Conservation (phyloP, 1,140 invertebrate genomes). For the Bombus haemorrhoidalis region DNA sequence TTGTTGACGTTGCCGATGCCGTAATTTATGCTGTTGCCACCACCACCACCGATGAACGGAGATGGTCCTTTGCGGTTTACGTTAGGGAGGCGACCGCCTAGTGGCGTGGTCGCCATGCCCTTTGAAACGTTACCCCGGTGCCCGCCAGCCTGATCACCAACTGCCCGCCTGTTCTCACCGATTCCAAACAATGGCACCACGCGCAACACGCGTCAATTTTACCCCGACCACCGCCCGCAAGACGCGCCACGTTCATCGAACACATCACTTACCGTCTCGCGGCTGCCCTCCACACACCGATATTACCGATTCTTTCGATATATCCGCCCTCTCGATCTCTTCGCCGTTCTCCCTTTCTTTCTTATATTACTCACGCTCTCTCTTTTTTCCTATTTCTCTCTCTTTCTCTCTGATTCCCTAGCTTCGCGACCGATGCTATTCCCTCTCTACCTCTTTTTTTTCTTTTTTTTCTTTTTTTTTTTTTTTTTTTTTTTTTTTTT, state of each 20-base stretch:
- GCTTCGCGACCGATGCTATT: too few relatives aligned
- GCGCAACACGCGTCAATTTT: conserved; percentile 69
- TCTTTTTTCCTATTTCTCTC: neutral
- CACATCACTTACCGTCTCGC: conserved; percentile 78
- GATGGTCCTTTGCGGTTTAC: conserved; percentile 80
- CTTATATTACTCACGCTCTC: neutral
- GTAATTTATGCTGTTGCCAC: conserved; percentile 51
- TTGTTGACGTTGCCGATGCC: neutral
- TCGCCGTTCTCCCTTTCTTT: neutral
- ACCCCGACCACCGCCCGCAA: conserved; percentile 80
- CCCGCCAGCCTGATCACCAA: conserved; percentile 82
- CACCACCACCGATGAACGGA: conserved; percentile 77
- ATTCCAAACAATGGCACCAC: conserved; percentile 69
- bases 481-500: too few relatives aligned
- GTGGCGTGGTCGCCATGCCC: conserved; percentile 82
- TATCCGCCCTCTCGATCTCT: neutral
- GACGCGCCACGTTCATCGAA: conserved; percentile 81
- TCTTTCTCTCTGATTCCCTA: neutral
- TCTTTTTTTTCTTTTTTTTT: too few relatives aligned
- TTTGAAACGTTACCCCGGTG: conserved; percentile 81
- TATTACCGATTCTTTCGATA: conserved; percentile 54
- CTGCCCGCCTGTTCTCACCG: conserved; percentile 75
- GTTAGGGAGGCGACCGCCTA: conserved; percentile 82
- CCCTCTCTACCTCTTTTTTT: too few relatives aligned
- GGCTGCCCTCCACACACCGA: conserved; percentile 49